A percentile compares a stretch with the other conserved stretches of the same genome.
Conservation (phyloP, 2,797 vertebrate species). For the Sebastiscus albofasciatus region DNA sequence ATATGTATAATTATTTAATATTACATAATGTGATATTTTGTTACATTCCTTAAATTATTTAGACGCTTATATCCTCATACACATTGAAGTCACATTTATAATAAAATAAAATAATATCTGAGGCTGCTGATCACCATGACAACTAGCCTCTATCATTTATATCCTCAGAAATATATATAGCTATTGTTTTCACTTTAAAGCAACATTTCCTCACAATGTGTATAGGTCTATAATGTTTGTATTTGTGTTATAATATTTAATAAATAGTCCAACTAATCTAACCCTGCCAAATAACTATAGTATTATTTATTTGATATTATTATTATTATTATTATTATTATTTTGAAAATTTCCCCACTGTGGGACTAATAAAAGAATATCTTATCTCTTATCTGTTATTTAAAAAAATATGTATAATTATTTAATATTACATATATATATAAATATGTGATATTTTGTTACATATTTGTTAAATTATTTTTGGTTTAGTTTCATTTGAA, state of each 20-base stretch:
- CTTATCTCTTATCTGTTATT: neutral
- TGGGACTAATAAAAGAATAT: no score
- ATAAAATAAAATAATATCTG: neutral
- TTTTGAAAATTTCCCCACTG: no score
- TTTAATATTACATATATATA: neutral
- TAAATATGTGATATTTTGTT: neutral
- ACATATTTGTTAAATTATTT: neutral
- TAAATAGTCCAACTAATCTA: no score
- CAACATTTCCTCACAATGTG: neutral
- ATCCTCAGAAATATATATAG: neutral
- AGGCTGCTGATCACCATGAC: neutral
- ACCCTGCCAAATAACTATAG: no score
- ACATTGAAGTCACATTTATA: neutral
- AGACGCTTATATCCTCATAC: neutral
- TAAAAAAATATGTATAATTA: neutral
- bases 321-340: no score
- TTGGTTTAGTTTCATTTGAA: neutral
- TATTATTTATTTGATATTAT: neutral
- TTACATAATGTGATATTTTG: neutral
- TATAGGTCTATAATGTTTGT: fast-evolving
- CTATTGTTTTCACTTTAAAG: neutral
- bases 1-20: neutral
- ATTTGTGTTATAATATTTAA: neutral
- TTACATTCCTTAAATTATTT: neutral
- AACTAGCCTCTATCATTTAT: no score